phyloP scores from a whole-genome alignment of 2,113 vertebrate genomes.

The Talpa occidentalis region DNA sequence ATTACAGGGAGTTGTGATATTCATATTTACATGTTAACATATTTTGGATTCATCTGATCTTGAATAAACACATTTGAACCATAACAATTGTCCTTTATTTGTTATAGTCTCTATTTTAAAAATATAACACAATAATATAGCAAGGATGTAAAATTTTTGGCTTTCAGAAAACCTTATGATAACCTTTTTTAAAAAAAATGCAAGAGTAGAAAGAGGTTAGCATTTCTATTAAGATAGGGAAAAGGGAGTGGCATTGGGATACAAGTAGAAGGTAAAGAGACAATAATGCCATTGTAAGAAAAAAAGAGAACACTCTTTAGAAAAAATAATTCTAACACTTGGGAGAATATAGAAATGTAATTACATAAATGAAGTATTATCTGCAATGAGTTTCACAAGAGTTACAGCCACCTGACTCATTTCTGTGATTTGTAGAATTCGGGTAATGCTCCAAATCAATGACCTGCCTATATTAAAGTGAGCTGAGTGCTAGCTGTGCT shows the following conservation, averaged over 20 bases:
- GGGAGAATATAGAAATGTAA: neutral
- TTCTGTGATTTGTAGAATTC: neutral
- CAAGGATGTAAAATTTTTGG: neutral
- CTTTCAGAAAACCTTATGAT: constrained; percentile 6
- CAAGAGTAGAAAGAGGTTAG: neutral
- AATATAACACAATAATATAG: neutral
- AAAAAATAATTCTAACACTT: constrained; percentile 21
- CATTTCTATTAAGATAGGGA: neutral
- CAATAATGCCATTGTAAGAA: neutral
- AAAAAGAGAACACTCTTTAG: neutral
- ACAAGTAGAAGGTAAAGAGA: neutral
- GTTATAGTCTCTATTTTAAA: constrained; percentile 44
- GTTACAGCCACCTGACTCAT: neutral
- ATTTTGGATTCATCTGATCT: neutral
- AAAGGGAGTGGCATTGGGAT: neutral
- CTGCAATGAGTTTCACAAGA: constrained; percentile 25
- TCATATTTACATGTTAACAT: neutral
- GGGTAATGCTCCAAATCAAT: neutral
- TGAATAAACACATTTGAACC: neutral
- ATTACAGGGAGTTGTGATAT: neutral
- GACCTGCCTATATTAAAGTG: neutral
- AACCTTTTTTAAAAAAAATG: neutral
- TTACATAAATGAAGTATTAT: neutral
- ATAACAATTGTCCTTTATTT: neutral
- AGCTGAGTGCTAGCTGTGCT: neutral